Conservation (phyloP, 2,113 vertebrate species). For the Brienomyrus brachyistius region DNA sequence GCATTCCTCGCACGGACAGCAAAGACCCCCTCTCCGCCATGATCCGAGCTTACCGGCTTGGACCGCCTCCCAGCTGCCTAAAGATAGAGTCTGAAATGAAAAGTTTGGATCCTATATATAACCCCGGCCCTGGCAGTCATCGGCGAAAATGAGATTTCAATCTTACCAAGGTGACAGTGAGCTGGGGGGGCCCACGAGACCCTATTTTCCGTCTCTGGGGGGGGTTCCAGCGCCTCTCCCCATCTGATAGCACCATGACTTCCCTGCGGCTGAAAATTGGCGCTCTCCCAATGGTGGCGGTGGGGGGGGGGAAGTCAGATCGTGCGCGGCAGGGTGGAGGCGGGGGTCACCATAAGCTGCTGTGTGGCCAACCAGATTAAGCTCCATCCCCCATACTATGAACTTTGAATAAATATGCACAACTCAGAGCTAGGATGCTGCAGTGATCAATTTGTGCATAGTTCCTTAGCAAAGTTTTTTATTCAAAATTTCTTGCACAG, state of each 20-base stretch:
- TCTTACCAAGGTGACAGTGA: background rate
- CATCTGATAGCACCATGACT: background rate
- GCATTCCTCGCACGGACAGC: background rate
- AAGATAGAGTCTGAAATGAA: background rate
- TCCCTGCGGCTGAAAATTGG: constrained; percentile 6
- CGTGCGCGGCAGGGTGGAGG: background rate
- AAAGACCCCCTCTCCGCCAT: background rate
- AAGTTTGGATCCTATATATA: background rate
- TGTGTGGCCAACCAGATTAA: background rate
- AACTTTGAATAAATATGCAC: background rate
- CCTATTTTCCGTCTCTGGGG: background rate
- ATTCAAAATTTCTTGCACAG: background rate
- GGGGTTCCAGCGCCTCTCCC: background rate
- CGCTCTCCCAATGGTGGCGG: background rate
- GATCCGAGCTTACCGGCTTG: background rate
- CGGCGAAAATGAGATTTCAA: constrained; percentile 4
- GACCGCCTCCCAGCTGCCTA: background rate
- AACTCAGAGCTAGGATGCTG: background rate
- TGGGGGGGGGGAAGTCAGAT: background rate
- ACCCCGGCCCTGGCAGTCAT: background rate
- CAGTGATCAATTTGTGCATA: background rate
- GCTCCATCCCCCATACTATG: background rate
- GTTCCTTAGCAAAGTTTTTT: background rate
- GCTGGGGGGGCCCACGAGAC: background rate
- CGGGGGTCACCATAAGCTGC: background rate